phyloP scores from a whole-genome alignment of 2,888 invertebrate genomes.

The Hirtodrosophila histrioides region DNA sequence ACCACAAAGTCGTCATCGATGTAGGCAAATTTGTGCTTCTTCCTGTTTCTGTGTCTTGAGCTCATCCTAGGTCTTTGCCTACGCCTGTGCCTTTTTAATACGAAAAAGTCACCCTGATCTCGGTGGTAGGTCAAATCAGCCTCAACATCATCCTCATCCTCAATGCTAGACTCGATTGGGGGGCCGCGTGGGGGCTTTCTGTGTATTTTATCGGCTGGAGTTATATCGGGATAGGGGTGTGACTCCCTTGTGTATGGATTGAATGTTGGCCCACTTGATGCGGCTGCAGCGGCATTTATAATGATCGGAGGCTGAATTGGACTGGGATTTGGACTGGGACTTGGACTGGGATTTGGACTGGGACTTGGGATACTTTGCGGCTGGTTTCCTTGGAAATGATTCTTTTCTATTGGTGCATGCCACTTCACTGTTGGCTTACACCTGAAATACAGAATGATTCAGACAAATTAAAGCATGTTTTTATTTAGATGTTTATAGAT shows the following conservation, averaged over 20 bases:
- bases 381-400: conserved; percentile 17
- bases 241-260: conserved; percentile 25
- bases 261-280: conserved; percentile 54
- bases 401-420: conserved; percentile 29
- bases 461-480: too few species aligned
- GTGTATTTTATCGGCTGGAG: conserved; percentile 46
- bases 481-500: too few species aligned
- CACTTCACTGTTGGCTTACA: conserved; percentile 56
- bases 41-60: neutral
- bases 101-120: conserved; percentile 75
- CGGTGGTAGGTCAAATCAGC: conserved; percentile 21
- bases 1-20: too few species aligned
- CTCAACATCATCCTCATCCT: conserved; percentile 39
- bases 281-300: conserved; percentile 82
- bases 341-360: neutral
- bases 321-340: conserved; percentile 22
- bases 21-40: too few species aligned
- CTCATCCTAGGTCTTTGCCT: conserved; percentile 34
- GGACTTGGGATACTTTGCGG: conserved; percentile 28
- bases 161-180: conserved; percentile 22
- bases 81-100: conserved; percentile 67
- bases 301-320: conserved; percentile 64
- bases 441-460: conserved; percentile 37
- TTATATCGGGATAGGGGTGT: conserved; percentile 24
- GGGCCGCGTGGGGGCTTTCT: conserved; percentile 21